Evolutionary conservation across 2,797 vertebrate species (phyloP), one percentile per base, ranked within the genome.

Genomic region (Sitta carolinensis): DNA sequence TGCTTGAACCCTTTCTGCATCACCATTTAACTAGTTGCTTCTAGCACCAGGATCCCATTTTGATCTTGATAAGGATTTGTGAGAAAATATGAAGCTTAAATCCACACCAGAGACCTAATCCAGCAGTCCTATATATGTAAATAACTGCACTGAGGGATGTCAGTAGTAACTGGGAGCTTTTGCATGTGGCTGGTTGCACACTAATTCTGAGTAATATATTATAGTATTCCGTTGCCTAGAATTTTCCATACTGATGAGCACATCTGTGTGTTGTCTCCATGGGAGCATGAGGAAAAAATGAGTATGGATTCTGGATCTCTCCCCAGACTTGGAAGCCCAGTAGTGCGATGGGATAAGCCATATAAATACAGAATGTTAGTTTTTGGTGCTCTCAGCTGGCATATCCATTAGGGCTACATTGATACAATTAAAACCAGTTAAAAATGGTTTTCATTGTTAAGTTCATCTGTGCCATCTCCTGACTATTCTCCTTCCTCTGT

Each of bases 241-340:
- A 34, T 90, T 94, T 90, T 87, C 86, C 48, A n/a, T 91, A 57
- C 25, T 86, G 68, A 86, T 94, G 52, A 90, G 59, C 74, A 86
- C 74, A 78, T 89, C 93, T 96, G 91, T 85, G 76, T 64, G 64
- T 38, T 94, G 63, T 94, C 89, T 94, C 55, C 30, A 40, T 84
- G 87, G 79, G 62, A 94, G 85, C 69, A 43, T 42, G 77, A 75
- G 52, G 59, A 13, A 83, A 83, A 68, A 75, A 80, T 38, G 29
- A 87, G 42, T 42, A 29, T 48, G 58, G 76, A 79, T 45, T 91
- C 55, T 63, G 69, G 52, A 76, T 73, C 26, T 84, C 34, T 84
- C 45, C 36, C 66, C 50, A 72, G 13, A 85, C 30, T 52, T 94
- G 69, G 68, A 95, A 93, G 42, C 11, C 50, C 21, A 83, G 4